Evolutionary conservation across 2,888 invertebrate species (phyloP).

Genomic region (Heteromurus nitidus): DNA sequence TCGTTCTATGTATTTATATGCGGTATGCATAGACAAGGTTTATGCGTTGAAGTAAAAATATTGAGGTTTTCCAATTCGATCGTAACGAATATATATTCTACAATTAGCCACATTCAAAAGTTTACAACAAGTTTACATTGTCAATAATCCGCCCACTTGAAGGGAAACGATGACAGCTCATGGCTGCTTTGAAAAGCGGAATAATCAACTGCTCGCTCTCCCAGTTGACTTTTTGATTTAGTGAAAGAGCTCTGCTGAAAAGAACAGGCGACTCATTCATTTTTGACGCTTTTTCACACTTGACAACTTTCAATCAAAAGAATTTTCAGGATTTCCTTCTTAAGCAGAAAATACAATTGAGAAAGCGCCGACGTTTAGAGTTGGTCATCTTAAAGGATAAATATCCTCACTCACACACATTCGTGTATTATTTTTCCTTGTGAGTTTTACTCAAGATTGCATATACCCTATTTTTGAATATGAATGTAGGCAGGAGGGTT

Average conservation of each 20-base stretch:
- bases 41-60: too few species aligned
- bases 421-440: too few species aligned
- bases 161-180: slow-evolving; percentile 65
- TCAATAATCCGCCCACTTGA: slow-evolving; percentile 66
- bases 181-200: slow-evolving; percentile 63
- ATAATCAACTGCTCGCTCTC: slow-evolving; percentile 56
- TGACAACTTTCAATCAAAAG: slow-evolving; percentile 64
- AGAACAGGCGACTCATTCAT: slow-evolving; percentile 47
- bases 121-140: slow-evolving; percentile 58
- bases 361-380: not conserved
- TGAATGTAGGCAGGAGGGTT: too few species aligned
- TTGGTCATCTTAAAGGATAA: too few species aligned
- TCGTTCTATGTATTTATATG: too few species aligned
- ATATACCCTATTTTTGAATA: too few species aligned
- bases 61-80: too few species aligned
- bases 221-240: slow-evolving; percentile 57
- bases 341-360: not conserved
- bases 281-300: slow-evolving; percentile 61
- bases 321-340: slow-evolving; percentile 52
- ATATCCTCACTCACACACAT: too few species aligned
- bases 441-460: too few species aligned
- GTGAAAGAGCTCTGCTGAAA: slow-evolving; percentile 12
- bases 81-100: too few species aligned
- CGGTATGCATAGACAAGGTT: too few species aligned
- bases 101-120: slow-evolving; percentile 54